phyloP scores from a whole-genome alignment of 2,888 invertebrate species.

The Lasioglossum lativentre region DNA sequence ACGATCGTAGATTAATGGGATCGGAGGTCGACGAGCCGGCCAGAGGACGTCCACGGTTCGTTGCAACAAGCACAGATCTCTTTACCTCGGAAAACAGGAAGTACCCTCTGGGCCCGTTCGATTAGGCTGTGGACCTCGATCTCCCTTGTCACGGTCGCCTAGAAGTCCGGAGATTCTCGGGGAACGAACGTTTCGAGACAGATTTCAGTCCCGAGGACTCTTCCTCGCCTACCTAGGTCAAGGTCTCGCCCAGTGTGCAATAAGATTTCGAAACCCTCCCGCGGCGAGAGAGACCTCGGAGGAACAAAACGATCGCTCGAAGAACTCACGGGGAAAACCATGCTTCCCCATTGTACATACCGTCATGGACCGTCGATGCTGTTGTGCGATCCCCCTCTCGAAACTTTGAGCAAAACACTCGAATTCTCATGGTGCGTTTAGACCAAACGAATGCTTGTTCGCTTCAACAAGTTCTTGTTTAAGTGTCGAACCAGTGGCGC shows the following conservation, averaged over 20 bases:
- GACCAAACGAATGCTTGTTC: no score
- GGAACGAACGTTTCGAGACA: background rate
- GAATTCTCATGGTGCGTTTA: background rate
- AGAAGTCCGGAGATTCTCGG: background rate
- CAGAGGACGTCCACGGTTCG: slow-evolving; percentile 69
- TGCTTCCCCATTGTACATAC: slow-evolving; percentile 17
- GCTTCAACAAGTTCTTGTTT: no score
- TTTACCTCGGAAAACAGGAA: slow-evolving; percentile 47
- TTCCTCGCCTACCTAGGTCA: slow-evolving; percentile 44
- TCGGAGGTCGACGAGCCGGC: slow-evolving; percentile 58
- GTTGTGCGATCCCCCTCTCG: background rate
- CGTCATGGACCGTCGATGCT: slow-evolving; percentile 4
- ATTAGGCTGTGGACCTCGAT: slow-evolving; percentile 12
- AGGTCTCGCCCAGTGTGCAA: slow-evolving; percentile 74
- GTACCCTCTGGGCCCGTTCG: background rate
- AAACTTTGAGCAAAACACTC: background rate
- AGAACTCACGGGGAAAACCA: background rate
- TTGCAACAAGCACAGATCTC: slow-evolving; percentile 83
- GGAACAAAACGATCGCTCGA: background rate
- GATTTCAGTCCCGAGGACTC: background rate
- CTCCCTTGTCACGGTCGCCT: slow-evolving; percentile 29
- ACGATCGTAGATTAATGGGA: slow-evolving; percentile 11
- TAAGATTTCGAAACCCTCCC: slow-evolving; percentile 67
- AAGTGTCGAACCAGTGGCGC: no score
- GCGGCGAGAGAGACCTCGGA: slow-evolving; percentile 54